A percentile compares a stretch with the other conserved stretches of the same genome.
Conservation (phyloP, 1,140 invertebrate genomes). For the Venustaconcha ellipsiformis region DNA sequence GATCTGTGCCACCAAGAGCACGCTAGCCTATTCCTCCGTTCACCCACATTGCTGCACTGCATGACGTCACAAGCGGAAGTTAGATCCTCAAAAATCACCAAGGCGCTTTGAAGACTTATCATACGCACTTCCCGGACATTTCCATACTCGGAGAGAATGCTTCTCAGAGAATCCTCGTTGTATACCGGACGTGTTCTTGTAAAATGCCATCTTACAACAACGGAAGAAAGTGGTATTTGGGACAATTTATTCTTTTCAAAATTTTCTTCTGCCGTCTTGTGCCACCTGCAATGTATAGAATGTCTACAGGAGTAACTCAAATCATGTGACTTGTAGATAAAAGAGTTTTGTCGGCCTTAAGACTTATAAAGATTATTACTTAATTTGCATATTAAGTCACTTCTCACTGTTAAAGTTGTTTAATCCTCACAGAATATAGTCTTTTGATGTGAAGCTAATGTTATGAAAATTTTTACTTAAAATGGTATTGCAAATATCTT, state of each 20-base stretch:
- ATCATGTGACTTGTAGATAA: no score
- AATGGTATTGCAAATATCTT: no score
- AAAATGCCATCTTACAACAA: conserved; percentile 17
- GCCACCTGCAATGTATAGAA: conserved; percentile 1
- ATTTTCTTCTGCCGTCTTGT: conserved; percentile 2
- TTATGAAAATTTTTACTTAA: no score
- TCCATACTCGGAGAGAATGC: conserved; percentile 3
- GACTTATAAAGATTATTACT: no score
- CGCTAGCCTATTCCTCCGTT: conserved; percentile 5
- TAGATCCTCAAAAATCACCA: conserved; percentile 22
- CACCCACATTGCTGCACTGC: conserved; percentile 6
- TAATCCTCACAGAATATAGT: no score
- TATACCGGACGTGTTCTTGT: conserved; percentile 10
- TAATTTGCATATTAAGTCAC: no score
- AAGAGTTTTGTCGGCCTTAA: no score
- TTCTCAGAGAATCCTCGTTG: background rate
- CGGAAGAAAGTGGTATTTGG: conserved; percentile 13
- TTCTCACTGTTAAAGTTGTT: no score
- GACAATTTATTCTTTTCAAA: conserved; percentile 3
- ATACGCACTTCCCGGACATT: conserved; percentile 4
- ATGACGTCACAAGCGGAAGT: conserved; percentile 16
- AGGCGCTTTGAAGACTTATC: conserved; percentile 6
- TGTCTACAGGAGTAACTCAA: no score
- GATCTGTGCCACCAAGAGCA: conserved; percentile 28
- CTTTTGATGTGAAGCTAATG: no score